These are phyloP conservation scores for Eulithis testata DNA, from an alignment of 2,888 invertebrate species.

Conservation along the genomic window DNA sequence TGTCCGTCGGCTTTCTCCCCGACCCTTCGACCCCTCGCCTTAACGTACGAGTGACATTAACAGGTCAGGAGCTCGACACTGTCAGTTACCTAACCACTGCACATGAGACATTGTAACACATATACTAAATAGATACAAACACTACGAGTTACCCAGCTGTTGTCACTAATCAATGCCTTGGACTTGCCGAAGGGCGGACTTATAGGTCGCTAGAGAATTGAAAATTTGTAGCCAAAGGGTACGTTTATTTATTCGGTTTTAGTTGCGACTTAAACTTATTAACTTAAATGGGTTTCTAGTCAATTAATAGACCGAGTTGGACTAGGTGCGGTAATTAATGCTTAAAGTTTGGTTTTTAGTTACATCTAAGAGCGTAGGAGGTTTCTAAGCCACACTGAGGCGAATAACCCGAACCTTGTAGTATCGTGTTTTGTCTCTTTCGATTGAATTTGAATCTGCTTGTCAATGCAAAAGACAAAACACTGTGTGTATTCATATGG, in stretches of 20 bases:
- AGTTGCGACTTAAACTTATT: constrained; percentile 51
- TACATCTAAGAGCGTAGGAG: neutral
- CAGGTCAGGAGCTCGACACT: too few species aligned
- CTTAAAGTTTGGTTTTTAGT: constrained; percentile 10
- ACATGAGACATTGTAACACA: too few species aligned
- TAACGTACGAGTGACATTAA: too few species aligned
- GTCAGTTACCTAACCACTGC: too few species aligned
- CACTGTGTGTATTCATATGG: too few species aligned
- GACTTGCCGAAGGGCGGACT: constrained; percentile 59
- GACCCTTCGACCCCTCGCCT: too few species aligned
- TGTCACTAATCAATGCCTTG: constrained; percentile 46
- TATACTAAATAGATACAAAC: too few species aligned
- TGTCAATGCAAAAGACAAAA: too few species aligned
- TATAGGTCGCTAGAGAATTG: constrained; percentile 62
- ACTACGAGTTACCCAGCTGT: constrained; percentile 25
- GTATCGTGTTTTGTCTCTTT: too few species aligned
- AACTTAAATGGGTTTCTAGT: constrained; percentile 40
- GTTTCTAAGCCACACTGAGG: neutral
- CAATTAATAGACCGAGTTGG: constrained; percentile 32
- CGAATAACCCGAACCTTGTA: too few species aligned
- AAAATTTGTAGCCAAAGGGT: constrained; percentile 61
- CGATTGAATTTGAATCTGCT: too few species aligned
- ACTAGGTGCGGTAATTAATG: constrained; percentile 8
- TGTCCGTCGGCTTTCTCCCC: too few species aligned
- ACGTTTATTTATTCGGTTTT: constrained; percentile 58